A percentile compares a stretch with the other conserved stretches of the same genome.
Conservation (phyloP, 2,113 vertebrate species). For the Theristicus caerulescens region DNA sequence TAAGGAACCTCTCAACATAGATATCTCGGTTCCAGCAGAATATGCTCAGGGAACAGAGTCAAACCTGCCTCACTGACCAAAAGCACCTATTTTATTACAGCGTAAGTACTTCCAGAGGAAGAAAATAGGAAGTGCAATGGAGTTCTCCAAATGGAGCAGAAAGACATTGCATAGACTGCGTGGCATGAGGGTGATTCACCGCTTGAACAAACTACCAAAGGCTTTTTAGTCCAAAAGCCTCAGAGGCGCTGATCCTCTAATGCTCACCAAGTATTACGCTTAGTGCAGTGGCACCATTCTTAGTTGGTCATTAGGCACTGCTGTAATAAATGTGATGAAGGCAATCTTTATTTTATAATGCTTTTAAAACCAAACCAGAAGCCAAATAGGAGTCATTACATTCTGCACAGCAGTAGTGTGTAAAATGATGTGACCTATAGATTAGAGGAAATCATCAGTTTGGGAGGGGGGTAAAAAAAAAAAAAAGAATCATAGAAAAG, state of each 20-base stretch:
- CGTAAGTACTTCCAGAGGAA: not conserved
- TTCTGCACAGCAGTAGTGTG: not conserved
- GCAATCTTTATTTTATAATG: not conserved
- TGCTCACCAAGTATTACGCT: not conserved
- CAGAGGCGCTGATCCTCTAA: not conserved
- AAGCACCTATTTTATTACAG: not conserved
- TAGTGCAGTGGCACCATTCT: not conserved
- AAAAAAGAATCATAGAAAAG: not conserved
- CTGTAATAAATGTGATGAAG: not conserved
- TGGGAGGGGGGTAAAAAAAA: not conserved
- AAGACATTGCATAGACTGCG: fast-evolving
- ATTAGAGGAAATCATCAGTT: not conserved
- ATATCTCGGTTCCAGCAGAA: not conserved
- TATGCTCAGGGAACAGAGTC: not conserved
- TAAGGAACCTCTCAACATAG: not conserved
- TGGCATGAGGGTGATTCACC: not conserved
- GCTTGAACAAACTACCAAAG: not conserved
- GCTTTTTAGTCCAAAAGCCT: not conserved
- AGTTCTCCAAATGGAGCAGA: not conserved
- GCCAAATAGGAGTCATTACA: not conserved
- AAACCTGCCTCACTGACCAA: not conserved
- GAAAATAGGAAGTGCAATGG: not conserved
- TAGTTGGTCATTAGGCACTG: not conserved
- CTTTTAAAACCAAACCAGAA: not conserved
- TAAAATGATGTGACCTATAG: not conserved